Percentiles rank a stretch among this genome's conserved stretches.
Evolutionary conservation across 2,888 invertebrate species (phyloP).

Genomic region (Drosophila leonis): DNA sequence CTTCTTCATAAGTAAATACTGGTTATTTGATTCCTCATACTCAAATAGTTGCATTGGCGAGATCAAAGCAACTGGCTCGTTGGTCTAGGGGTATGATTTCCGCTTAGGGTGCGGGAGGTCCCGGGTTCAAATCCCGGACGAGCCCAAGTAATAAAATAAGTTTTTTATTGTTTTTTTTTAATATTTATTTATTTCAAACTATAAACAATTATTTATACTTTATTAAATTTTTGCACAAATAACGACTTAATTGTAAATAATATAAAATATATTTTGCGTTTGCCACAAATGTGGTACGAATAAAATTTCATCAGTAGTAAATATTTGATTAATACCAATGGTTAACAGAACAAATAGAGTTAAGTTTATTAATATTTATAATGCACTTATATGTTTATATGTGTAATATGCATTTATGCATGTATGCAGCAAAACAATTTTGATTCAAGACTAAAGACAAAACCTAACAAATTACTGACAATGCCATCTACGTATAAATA

Average conservation of each 20-base stretch:
- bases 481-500: slow-evolving; percentile 45
- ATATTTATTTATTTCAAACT: slow-evolving; percentile 50
- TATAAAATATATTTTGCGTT: slow-evolving; percentile 68
- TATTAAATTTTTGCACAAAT: slow-evolving; percentile 73
- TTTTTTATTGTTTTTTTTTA: not conserved
- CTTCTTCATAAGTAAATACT: slow-evolving; percentile 8
- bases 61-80: slow-evolving; percentile 70
- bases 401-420: slow-evolving; percentile 16
- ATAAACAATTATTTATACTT: slow-evolving; percentile 64
- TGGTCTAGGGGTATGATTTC: slow-evolving; percentile 86
- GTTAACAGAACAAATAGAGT: slow-evolving; percentile 74
- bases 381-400: slow-evolving; percentile 42
- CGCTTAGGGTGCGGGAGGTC: slow-evolving; percentile 86
- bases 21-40: not conserved
- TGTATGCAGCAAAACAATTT: slow-evolving; percentile 58
- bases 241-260: slow-evolving; percentile 74
- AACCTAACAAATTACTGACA: slow-evolving; percentile 45
- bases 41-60: slow-evolving; percentile 17
- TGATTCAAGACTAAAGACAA: slow-evolving; percentile 35
- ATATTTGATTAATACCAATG: slow-evolving; percentile 73
- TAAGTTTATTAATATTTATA: slow-evolving; percentile 37
- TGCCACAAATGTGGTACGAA: slow-evolving; percentile 51
- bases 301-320: slow-evolving; percentile 64
- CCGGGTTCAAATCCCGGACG: slow-evolving; percentile 86
- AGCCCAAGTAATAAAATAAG: slow-evolving; percentile 75